Conservation (phyloP, 1,140 invertebrate genomes). For the Thaumatotibia leucotreta region DNA sequence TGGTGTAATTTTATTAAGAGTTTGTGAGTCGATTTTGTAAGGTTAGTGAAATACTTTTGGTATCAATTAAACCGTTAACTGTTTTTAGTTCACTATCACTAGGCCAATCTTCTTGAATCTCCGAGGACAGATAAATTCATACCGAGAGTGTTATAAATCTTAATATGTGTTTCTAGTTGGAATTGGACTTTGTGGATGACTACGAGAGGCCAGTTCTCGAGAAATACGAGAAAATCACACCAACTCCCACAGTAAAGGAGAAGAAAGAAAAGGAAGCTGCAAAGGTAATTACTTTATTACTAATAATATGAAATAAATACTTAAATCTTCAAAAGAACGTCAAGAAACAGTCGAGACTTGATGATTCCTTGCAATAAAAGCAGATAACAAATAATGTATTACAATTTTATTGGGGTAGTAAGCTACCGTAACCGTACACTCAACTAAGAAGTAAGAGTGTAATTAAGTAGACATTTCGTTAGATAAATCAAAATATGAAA, state of each 20-base stretch:
- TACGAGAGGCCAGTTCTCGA: constrained; percentile 83
- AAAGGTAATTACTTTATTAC: constrained; percentile 43
- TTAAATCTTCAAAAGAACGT: no score
- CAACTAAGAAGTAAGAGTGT: no score
- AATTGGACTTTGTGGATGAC: constrained; percentile 77
- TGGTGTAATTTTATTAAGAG: constrained; percentile 29
- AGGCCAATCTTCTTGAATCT: no score
- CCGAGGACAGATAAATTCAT: no score
- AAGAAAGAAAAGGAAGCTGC: constrained; percentile 65
- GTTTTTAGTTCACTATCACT: neutral
- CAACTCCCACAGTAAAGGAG: constrained; percentile 57
- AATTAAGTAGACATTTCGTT: no score
- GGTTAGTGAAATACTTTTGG: neutral
- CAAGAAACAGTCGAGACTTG: no score
- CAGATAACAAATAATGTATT: no score
- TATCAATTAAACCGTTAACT: neutral
- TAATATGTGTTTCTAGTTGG: constrained; percentile 31
- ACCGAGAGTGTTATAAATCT: neutral
- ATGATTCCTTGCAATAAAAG: no score
- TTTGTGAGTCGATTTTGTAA: neutral
- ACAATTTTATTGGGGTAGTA: no score
- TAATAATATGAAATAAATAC: no score
- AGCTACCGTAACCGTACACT: no score
- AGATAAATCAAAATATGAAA: constrained; percentile 10
- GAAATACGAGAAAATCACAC: constrained; percentile 78